Conservation (phyloP, 2,797 vertebrate genomes). For the Centropyge bicolor region DNA sequence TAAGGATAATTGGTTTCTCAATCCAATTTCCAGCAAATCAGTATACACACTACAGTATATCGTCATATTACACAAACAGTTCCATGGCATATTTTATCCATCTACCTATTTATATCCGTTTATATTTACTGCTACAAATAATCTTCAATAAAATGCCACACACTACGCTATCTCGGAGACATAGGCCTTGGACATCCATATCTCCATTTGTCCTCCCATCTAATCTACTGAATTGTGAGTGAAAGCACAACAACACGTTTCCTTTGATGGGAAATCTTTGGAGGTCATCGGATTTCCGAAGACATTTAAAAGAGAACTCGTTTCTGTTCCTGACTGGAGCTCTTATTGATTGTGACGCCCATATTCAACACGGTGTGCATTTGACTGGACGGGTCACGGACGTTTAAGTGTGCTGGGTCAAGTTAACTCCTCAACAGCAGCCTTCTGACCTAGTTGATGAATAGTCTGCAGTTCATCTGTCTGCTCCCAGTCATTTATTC, state of each 20-base stretch:
- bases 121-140: neutral
- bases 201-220: conserved; percentile 10
- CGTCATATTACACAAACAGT: neutral
- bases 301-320: conserved; percentile 18
- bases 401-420: conserved; percentile 18
- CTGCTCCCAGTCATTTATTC: conserved; percentile 3
- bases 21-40: neutral
- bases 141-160: neutral
- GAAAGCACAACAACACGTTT: conserved; percentile 23
- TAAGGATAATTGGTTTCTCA: too few relatives aligned
- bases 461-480: conserved; percentile 11
- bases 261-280: conserved; percentile 32
- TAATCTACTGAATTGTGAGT: conserved; percentile 16
- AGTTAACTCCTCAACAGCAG: conserved; percentile 9
- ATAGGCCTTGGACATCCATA: neutral
- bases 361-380: conserved; percentile 20
- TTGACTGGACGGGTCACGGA: conserved; percentile 8
- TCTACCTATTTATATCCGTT: too few relatives aligned
- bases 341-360: conserved; percentile 32
- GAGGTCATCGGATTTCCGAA: conserved; percentile 23
- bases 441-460: conserved; percentile 17
- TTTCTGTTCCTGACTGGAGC: conserved; percentile 12
- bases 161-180: neutral
- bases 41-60: neutral
- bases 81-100: neutral